A percentile compares a stretch with the other conserved stretches of the same genome.
Conservation (phyloP, 2,113 vertebrate species). For the Centropus unirufus region DNA sequence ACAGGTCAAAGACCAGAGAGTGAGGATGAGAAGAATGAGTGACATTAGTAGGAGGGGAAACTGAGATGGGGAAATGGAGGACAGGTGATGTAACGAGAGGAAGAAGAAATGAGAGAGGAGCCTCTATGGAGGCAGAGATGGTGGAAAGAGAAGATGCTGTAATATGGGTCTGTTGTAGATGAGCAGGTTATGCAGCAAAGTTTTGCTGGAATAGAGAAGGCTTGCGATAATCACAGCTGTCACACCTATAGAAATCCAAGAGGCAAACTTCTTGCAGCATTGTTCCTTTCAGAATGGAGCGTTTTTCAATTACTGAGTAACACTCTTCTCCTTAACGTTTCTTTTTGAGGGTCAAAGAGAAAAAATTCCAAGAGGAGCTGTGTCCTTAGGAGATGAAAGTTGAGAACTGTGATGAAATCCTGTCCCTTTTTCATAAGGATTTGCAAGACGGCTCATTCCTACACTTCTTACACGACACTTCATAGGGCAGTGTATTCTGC, state of each 20-base stretch:
- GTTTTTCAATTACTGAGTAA: background rate
- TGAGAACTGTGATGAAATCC: background rate
- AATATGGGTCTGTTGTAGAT: background rate
- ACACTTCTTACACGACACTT: background rate
- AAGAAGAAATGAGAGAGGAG: background rate
- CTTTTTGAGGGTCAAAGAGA: background rate
- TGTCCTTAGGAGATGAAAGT: background rate
- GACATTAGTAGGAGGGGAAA: background rate
- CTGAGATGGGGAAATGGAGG: background rate
- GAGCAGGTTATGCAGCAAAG: background rate
- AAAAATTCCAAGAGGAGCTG: background rate
- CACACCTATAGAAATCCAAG: background rate
- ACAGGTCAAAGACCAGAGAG: accelerated
- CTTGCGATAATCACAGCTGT: background rate
- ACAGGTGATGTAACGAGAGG: background rate
- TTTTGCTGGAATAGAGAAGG: background rate
- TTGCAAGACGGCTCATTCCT: background rate
- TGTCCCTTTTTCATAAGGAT: background rate
- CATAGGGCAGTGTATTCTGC: background rate
- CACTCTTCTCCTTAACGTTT: background rate
- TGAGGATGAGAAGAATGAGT: background rate
- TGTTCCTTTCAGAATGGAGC: background rate
- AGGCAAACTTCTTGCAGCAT: background rate
- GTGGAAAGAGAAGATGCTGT: background rate
- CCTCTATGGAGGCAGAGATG: background rate